Evolutionary conservation across 2,113 vertebrate species (phyloP).

Genomic region (Alethe diademata): DNA sequence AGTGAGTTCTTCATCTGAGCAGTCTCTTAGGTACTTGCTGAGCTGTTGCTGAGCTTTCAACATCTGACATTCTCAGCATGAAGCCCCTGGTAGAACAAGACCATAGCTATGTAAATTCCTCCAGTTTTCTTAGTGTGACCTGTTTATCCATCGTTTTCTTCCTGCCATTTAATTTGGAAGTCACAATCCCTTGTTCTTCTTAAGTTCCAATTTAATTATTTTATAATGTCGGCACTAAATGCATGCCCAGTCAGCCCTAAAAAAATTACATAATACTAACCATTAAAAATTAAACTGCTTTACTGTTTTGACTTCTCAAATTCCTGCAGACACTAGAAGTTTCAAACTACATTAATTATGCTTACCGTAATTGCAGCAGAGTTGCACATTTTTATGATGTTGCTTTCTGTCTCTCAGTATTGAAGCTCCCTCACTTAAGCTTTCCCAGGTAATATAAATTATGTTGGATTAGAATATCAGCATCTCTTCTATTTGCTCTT

Average conservation of each 20-base stretch:
- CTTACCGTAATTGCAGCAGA: neutral
- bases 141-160: neutral
- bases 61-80: neutral
- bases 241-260: neutral
- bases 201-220: neutral
- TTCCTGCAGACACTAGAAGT: neutral
- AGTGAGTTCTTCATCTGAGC: neutral
- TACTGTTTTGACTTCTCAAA: neutral
- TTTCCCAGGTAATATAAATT: neutral
- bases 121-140: neutral
- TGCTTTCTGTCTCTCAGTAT: neutral
- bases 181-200: neutral
- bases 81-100: neutral
- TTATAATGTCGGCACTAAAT: neutral
- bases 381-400: neutral
- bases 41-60: neutral
- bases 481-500: neutral
- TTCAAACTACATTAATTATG: neutral
- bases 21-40: neutral
- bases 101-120: neutral
- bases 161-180: neutral
- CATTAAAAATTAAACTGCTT: constrained; percentile 1
- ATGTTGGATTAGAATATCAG: neutral
- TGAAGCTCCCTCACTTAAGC: neutral
- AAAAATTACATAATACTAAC: neutral